Evolutionary conservation across 2,113 vertebrate genomes (phyloP).

Genomic region (Pavo muticus): DNA sequence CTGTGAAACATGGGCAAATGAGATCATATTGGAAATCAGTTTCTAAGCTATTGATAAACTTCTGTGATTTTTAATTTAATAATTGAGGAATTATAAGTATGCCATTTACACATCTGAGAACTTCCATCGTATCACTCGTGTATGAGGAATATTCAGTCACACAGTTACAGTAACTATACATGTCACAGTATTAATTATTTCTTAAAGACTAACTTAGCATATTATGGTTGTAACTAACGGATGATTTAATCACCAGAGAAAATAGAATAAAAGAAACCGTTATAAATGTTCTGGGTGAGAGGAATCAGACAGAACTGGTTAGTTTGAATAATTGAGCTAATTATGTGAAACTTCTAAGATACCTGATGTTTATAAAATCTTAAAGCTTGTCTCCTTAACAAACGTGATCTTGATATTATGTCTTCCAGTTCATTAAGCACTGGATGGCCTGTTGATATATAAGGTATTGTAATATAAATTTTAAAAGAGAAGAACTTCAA

Average conservation of each 20-base stretch:
- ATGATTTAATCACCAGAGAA: background rate
- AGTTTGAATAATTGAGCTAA: background rate
- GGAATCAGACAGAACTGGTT: background rate
- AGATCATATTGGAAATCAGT: background rate
- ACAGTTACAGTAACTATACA: background rate
- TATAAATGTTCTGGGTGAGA: background rate
- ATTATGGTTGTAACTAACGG: background rate
- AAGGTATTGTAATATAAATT: constrained; percentile 5
- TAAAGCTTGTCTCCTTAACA: background rate
- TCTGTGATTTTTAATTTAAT: background rate
- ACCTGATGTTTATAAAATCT: background rate
- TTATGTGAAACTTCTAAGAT: background rate
- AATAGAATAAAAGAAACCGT: background rate
- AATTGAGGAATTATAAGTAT: background rate
- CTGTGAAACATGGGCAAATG: background rate
- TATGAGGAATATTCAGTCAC: background rate
- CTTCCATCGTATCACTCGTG: background rate
- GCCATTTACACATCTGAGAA: background rate
- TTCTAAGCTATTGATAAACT: background rate
- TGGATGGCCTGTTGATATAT: background rate
- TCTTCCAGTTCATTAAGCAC: background rate
- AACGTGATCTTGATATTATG: background rate
- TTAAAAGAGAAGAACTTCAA: constrained; percentile 34
- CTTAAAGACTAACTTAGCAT: background rate
- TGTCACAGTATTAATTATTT: background rate